Evolutionary conservation across 1,140 invertebrate genomes (phyloP).

Genomic region (Brachionus angularis): DNA sequence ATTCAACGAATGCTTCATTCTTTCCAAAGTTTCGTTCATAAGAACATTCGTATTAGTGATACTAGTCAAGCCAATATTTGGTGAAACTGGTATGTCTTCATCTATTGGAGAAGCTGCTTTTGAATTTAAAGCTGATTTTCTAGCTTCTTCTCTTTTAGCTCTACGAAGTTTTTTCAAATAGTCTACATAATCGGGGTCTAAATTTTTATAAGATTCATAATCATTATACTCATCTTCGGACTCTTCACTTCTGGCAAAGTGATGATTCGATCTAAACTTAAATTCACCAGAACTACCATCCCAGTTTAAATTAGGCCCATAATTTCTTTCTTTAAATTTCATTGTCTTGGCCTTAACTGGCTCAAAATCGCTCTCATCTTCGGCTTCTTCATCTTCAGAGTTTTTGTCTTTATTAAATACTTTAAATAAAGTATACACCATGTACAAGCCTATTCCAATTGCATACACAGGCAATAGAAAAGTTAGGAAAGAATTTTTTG

Average conservation of each 20-base stretch:
- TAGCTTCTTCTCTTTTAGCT: slow-evolving; percentile 1
- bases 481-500: slow-evolving; percentile 32
- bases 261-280: not conserved
- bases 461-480: slow-evolving; percentile 41
- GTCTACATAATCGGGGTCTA: slow-evolving; percentile 26
- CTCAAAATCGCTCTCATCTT: slow-evolving; percentile 32
- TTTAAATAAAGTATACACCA: slow-evolving; percentile 40
- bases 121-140: slow-evolving; percentile 1
- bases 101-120: not conserved
- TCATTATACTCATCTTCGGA: slow-evolving; percentile 17
- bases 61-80: slow-evolving; percentile 25
- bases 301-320: not conserved
- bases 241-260: not conserved
- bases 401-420: slow-evolving; percentile 35
- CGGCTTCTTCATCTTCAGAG: slow-evolving; percentile 13
- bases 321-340: slow-evolving; percentile 26
- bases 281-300: not conserved
- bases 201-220: slow-evolving; percentile 23
- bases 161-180: not conserved
- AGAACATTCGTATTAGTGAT: slow-evolving; percentile 36
- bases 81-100: slow-evolving; percentile 1
- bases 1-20: slow-evolving; percentile 41
- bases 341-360: not conserved
- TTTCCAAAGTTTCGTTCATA: slow-evolving; percentile 33
- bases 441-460: slow-evolving; percentile 40